Conservation (phyloP, 2,113 vertebrate genomes). For the Podocnemis expansa region DNA sequence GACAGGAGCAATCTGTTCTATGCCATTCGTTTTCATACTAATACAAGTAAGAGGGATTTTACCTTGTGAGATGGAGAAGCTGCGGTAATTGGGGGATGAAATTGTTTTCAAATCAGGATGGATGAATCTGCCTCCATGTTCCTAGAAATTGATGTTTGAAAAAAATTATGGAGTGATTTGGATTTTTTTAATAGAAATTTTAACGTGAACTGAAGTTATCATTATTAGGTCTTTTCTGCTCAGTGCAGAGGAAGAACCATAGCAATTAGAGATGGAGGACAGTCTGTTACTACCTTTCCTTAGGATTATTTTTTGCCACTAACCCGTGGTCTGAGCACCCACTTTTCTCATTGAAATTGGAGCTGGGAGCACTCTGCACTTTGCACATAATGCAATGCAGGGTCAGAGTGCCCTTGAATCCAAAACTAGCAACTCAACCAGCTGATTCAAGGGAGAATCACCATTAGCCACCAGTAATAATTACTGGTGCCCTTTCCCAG, state of each 20-base stretch:
- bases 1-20: not conserved
- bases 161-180: not conserved
- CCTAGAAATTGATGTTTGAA: not conserved
- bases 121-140: accelerated
- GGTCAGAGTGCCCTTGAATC: not conserved
- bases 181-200: not conserved
- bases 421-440: not conserved
- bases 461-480: not conserved
- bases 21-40: not conserved
- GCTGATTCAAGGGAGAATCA: not conserved
- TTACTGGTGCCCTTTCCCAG: not conserved
- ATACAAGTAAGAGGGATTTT: not conserved
- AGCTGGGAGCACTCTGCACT: not conserved
- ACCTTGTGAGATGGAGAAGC: not conserved
- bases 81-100: accelerated
- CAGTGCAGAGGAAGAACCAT: not conserved
- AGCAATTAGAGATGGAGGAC: not conserved
- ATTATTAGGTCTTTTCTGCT: not conserved
- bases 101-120: not conserved
- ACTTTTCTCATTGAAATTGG: not conserved
- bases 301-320: not conserved
- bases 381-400: not conserved
- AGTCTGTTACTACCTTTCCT: not conserved
- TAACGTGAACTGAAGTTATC: not conserved
- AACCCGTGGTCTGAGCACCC: not conserved